Conservation (phyloP, 23 tunicate genomes). For the Diplosoma virens region DNA sequence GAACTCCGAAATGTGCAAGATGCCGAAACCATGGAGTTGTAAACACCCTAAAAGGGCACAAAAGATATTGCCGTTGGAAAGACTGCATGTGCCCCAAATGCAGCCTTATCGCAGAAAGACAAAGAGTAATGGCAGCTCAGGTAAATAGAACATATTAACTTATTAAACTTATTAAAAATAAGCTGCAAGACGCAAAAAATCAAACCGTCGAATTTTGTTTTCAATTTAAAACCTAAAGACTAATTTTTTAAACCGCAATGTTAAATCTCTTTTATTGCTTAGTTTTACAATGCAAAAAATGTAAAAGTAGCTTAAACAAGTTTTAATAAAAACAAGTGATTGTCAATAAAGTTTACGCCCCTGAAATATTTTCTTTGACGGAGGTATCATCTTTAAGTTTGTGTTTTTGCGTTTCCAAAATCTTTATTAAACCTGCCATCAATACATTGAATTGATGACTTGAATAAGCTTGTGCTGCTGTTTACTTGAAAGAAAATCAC, state of each 20-base stretch:
- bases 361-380: no score
- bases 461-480: no score
- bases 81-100: slow-evolving; percentile 59
- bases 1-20: slow-evolving; percentile 55
- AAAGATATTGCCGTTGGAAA: slow-evolving; percentile 58
- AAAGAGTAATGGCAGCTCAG: slow-evolving; percentile 68
- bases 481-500: no score
- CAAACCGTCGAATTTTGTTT: background rate
- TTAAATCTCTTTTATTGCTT: background rate
- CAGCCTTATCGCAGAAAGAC: slow-evolving; percentile 60
- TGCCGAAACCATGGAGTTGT: slow-evolving; percentile 64
- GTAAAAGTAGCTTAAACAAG: background rate
- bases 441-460: no score
- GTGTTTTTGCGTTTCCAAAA: no score
- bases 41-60: slow-evolving; percentile 61
- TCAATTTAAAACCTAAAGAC: background rate
- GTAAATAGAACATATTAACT: background rate
- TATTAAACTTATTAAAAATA: background rate
- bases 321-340: no score
- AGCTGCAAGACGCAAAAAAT: no score
- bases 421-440: no score
- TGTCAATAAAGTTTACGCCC: no score
- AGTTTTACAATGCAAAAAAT: background rate
- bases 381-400: no score
- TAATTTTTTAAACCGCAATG: background rate